Conservation (phyloP, 2,888 invertebrate species). For the Gandaritis pyraliata region DNA sequence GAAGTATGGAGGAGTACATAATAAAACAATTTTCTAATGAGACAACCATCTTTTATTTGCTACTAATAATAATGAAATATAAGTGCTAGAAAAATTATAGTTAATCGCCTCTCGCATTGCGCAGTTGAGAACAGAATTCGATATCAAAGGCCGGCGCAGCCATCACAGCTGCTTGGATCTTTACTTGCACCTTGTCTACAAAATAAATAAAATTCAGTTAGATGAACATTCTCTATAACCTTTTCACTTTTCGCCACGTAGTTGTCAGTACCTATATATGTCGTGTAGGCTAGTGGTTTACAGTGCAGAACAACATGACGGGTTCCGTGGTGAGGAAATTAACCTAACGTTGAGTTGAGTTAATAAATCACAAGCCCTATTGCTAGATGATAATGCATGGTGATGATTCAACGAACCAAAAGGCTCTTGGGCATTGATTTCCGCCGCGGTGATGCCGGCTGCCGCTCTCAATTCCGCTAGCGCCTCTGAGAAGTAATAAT, state of each 20-base stretch:
- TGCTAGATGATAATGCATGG: no score
- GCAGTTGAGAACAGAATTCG: constrained; percentile 57
- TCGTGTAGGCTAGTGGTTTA: no score
- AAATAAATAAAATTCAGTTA: constrained; percentile 11
- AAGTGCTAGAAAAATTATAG: neutral
- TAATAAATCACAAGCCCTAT: no score
- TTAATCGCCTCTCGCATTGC: constrained; percentile 62
- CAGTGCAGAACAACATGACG: no score
- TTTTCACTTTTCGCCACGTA: no score
- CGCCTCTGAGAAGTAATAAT: constrained; percentile 68
- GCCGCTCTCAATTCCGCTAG: constrained; percentile 72
- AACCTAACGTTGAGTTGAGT: no score
- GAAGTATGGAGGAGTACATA: constrained; percentile 77
- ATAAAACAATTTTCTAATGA: constrained; percentile 78
- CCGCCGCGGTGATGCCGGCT: constrained; percentile 71
- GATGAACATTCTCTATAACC: no score
- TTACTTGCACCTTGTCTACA: constrained; percentile 71
- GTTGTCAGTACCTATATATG: no score
- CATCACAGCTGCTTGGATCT: constrained; percentile 72
- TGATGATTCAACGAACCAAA: no score
- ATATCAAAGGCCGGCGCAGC: constrained; percentile 68
- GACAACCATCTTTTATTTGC: constrained; percentile 54
- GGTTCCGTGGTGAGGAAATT: no score
- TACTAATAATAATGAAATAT: neutral
- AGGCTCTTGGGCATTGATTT: constrained; percentile 58